A percentile compares a stretch with the other conserved stretches of the same genome.
Evolutionary conservation across 2,888 invertebrate genomes (phyloP).

Genomic region (Morinoia aosen): DNA sequence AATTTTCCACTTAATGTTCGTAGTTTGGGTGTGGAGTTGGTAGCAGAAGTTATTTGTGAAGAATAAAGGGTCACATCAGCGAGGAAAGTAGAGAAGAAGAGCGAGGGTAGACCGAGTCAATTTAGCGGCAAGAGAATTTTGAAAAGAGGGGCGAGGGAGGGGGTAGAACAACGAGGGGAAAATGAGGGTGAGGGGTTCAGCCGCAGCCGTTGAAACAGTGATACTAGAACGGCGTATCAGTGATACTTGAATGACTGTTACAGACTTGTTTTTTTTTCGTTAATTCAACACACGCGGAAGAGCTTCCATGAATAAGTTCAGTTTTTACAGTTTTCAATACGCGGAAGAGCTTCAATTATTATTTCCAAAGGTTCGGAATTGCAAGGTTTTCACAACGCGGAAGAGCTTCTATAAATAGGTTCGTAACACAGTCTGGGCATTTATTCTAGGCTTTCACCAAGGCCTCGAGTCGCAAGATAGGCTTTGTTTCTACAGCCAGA

Average conservation of each 20-base stretch:
- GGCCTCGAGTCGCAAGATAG: neutral
- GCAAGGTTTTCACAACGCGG: too few species aligned
- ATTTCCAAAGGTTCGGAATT: too few species aligned
- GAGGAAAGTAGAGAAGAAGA: neutral
- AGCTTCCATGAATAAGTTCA: too few species aligned
- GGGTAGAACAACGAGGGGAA: neutral
- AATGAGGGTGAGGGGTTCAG: conserved; percentile 8
- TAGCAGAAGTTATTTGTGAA: neutral
- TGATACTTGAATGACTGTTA: neutral
- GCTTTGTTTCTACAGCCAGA: neutral
- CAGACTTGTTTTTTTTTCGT: neutral
- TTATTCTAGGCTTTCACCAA: neutral
- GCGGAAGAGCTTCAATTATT: too few species aligned
- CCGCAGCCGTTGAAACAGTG: conserved; percentile 45
- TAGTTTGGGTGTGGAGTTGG: neutral
- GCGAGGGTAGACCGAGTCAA: neutral
- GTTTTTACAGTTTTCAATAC: too few species aligned
- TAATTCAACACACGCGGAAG: too few species aligned
- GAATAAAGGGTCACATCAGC: neutral
- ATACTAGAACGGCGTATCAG: conserved; percentile 19
- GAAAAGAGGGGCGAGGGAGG: neutral
- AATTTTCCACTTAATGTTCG: neutral
- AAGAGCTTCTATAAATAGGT: too few species aligned
- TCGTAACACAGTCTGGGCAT: neutral
- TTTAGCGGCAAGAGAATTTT: neutral